Conservation (phyloP, 2,797 vertebrate genomes). For the Catamblyrhynchus diadema region DNA sequence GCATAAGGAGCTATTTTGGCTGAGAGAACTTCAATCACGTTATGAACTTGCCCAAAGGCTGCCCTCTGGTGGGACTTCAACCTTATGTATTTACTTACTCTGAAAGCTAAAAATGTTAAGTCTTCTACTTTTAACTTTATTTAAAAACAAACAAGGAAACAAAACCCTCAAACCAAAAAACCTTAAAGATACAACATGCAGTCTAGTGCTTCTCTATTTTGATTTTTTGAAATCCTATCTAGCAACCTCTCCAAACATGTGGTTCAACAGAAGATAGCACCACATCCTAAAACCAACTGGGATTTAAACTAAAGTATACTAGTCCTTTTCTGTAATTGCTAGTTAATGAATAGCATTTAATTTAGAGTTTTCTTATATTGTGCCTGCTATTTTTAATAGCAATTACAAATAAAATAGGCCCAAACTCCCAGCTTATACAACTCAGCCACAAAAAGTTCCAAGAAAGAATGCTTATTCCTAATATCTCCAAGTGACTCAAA, state of each 20-base stretch:
- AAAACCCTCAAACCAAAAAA: neutral
- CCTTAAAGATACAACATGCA: neutral
- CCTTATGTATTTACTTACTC: neutral
- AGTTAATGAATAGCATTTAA: neutral
- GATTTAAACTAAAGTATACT: neutral
- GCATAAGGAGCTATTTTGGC: neutral
- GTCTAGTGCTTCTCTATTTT: neutral
- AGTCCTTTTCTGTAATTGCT: neutral
- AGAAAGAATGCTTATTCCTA: neutral
- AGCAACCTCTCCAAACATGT: neutral
- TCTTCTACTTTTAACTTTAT: neutral
- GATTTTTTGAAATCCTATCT: neutral
- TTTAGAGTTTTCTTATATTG: neutral
- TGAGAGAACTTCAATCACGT: accelerated
- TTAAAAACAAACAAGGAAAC: neutral
- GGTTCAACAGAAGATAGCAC: neutral
- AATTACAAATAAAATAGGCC: neutral
- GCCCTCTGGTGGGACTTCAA: conserved; percentile 15
- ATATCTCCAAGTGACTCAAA: neutral
- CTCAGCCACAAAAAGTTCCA: neutral
- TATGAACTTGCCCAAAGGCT: neutral
- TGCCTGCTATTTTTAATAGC: neutral
- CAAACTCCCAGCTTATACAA: neutral
- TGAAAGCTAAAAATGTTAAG: neutral
- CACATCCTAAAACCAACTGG: neutral